Conservation (phyloP, 2,888 invertebrate genomes). For the Cybosia mesomella region DNA sequence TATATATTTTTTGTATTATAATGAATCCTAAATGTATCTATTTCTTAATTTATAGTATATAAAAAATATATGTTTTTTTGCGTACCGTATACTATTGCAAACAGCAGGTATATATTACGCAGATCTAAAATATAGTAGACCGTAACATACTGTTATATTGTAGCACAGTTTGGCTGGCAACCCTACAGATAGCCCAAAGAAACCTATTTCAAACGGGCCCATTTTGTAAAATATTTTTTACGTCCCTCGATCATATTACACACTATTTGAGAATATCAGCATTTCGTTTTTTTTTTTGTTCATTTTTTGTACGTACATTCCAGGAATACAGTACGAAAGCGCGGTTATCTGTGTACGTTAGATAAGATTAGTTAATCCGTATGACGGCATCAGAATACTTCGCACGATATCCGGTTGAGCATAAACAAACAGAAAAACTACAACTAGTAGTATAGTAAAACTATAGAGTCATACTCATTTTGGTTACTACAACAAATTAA, state of each 20-base stretch:
- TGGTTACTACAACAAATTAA: constrained; percentile 12
- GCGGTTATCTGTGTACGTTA: constrained; percentile 60
- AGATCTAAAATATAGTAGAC: not conserved
- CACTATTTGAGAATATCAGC: constrained; percentile 46
- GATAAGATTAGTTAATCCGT: constrained; percentile 74
- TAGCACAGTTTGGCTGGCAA: not conserved
- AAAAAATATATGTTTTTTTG: too few species aligned
- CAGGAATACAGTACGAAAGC: constrained; percentile 49
- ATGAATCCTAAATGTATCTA: too few species aligned
- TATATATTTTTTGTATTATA: too few species aligned
- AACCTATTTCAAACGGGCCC: constrained; percentile 32
- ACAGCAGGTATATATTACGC: too few species aligned
- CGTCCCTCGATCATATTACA: constrained; percentile 29
- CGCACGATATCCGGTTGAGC: constrained; percentile 54
- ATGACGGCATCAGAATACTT: constrained; percentile 61
- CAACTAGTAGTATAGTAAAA: constrained; percentile 18
- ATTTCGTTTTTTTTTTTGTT: constrained; percentile 32
- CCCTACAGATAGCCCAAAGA: constrained; percentile 33
- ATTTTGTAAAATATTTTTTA: constrained; percentile 49
- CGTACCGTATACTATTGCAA: too few species aligned
- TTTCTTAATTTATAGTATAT: too few species aligned
- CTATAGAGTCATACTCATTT: constrained; percentile 37
- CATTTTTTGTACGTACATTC: constrained; percentile 40
- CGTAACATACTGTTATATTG: not conserved
- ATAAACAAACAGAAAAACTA: constrained; percentile 29